Evolutionary conservation across 1,140 invertebrate genomes (phyloP).

Genomic region (Sipha flava): DNA sequence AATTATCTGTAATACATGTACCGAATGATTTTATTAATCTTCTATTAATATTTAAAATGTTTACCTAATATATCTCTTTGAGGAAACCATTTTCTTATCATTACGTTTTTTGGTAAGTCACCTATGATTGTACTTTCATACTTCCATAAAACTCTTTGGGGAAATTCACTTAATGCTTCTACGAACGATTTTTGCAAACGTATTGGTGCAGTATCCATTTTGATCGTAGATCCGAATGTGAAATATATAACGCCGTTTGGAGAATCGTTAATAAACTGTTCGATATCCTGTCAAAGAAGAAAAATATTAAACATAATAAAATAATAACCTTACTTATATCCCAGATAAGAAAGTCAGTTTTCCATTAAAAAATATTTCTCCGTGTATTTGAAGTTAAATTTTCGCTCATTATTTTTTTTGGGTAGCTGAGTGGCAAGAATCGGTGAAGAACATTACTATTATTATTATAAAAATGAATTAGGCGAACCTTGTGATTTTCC

Average conservation of each 20-base stretch:
- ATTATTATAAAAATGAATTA: too few species aligned
- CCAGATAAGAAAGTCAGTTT: too few species aligned
- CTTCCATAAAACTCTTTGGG: constrained; percentile 58
- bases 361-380: too few species aligned
- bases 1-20: too few species aligned
- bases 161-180: constrained; percentile 41
- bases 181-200: constrained; percentile 6
- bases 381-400: too few species aligned
- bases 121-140: constrained; percentile 48
- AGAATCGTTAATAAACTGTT: constrained; percentile 51
- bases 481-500: too few species aligned
- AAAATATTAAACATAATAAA: constrained; percentile 42
- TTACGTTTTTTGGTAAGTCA: constrained; percentile 49
- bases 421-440: too few species aligned
- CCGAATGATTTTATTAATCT: too few species aligned
- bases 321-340: too few species aligned
- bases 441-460: too few species aligned
- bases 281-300: constrained; percentile 48
- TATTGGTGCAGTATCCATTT: not conserved
- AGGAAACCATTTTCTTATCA: constrained; percentile 51
- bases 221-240: constrained; percentile 50
- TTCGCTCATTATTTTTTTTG: too few species aligned
- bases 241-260: constrained; percentile 57
- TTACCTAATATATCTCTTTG: constrained; percentile 52
- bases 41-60: not conserved